Evolutionary conservation across 2,113 vertebrate species (phyloP), one percentile per base, ranked within the genome.

Genomic region (Solea senegalensis): DNA sequence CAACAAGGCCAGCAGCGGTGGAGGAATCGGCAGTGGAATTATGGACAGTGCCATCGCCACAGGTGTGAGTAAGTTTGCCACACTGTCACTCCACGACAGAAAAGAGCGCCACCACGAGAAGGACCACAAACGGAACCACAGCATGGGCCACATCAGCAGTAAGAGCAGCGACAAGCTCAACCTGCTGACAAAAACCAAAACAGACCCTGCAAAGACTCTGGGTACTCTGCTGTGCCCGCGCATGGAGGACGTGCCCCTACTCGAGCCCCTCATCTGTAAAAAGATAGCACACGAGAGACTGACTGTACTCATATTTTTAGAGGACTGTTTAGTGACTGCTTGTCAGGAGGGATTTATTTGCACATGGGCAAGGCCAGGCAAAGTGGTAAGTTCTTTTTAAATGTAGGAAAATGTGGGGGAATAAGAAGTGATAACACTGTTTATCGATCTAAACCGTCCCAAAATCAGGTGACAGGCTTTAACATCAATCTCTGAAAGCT

Each of bases 341-440:
- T 99, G 98, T 96, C 98, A 99, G 95, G 98, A 99, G 93, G 98
- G 98, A 92, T 99, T 99, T 96, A 95, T 99, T 97, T 99, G 98
- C 98, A 99, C 98, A 93, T 99, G 98, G 98, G 98, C 97, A 91
- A 95, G 98, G 95, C 98, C 98, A 91, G 98, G 98, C 92, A 99
- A 99, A 97, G 96, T 97, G 98, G 98, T 98, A 95, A 98, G 97
- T 98, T 92, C 89, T 78, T 92, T 91, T 87, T 92, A 88, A 88
- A 91, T 66, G 69, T 53, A 78, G 83, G 78, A 84, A 84, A 78
- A 78, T 82, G 73, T 76, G 79, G 56, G 48, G 10, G 46, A 81
- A 65, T 54, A 70, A 53, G 16, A 82, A 76, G 50, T 53, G 16
- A 54, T 69, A 9, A 46, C 15, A 14, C 57, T 41, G 43, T 65